Conservation (phyloP, 2,113 vertebrate species). For the Sinocyclocheilus rhinocerous region DNA sequence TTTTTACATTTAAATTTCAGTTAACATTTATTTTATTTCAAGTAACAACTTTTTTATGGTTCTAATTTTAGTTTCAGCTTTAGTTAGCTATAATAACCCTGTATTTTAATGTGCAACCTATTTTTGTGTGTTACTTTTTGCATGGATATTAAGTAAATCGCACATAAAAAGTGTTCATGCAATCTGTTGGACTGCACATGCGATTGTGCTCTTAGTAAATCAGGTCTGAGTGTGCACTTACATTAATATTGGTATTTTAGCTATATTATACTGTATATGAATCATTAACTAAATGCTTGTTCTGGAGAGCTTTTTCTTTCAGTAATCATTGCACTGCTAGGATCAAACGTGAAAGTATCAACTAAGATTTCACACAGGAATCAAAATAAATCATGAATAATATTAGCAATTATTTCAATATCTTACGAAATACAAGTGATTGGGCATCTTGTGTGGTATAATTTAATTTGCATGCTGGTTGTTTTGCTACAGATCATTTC, state of each 20-base stretch:
- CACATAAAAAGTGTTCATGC: neutral
- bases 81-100: too few relatives aligned
- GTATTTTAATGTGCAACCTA: neutral
- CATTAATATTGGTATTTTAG: neutral
- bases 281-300: neutral
- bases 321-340: neutral
- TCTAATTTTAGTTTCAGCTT: too few relatives aligned
- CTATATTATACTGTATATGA: neutral
- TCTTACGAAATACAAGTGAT: neutral
- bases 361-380: constrained; percentile 3
- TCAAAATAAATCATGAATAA: neutral
- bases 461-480: constrained; percentile 4
- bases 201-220: neutral
- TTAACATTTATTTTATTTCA: too few relatives aligned
- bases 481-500: neutral
- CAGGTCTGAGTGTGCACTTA: neutral
- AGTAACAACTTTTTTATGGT: too few relatives aligned
- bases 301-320: neutral
- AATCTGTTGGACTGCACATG: neutral
- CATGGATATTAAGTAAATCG: neutral
- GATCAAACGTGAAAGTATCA: neutral
- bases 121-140: neutral
- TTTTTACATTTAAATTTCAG: too few relatives aligned
- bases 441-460: neutral
- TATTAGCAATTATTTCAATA: neutral